These are phyloP conservation scores for Steinernema hermaphroditum DNA, from an alignment of 2,888 invertebrate species.

Conservation along the genomic window DNA sequence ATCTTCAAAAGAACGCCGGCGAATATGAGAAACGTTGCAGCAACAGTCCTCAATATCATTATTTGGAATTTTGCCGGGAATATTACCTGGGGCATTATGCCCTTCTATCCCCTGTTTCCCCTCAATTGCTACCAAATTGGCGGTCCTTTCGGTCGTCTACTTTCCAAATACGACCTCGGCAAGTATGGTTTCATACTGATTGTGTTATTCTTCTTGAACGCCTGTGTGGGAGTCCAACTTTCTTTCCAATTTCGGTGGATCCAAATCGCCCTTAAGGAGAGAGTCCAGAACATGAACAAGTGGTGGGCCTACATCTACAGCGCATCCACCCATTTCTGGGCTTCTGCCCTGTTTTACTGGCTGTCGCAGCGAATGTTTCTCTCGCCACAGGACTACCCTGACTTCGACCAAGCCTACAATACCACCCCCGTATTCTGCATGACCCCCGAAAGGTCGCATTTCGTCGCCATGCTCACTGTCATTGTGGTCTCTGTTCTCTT, in stretches of 20 bases:
- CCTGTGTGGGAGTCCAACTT: not conserved
- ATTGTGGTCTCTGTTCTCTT: not conserved
- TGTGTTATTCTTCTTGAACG: slow-evolving; percentile 3
- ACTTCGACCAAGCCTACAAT: not conserved
- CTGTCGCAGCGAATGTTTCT: not conserved
- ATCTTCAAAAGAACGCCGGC: not conserved
- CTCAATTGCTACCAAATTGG: not conserved
- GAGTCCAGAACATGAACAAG: not conserved
- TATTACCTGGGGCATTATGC: not conserved
- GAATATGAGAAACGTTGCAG: not conserved
- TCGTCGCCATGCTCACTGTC: not conserved
- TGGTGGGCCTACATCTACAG: not conserved
- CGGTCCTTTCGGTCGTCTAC: not conserved
- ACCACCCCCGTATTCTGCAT: not conserved
- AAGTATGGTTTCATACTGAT: not conserved
- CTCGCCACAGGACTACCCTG: not conserved
- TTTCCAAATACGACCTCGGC: not conserved
- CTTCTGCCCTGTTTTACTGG: not conserved
- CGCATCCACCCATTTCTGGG: not conserved
- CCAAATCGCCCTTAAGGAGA: not conserved
- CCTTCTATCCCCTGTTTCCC: slow-evolving; percentile 1
- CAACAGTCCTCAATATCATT: not conserved
- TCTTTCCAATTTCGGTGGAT: slow-evolving; percentile 21
- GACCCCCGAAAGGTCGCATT: not conserved
- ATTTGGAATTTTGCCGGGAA: slow-evolving; percentile 17